These are phyloP conservation scores for Lasioglossum albipes DNA, from an alignment of 1,140 invertebrate species.

Conservation along the genomic window DNA sequence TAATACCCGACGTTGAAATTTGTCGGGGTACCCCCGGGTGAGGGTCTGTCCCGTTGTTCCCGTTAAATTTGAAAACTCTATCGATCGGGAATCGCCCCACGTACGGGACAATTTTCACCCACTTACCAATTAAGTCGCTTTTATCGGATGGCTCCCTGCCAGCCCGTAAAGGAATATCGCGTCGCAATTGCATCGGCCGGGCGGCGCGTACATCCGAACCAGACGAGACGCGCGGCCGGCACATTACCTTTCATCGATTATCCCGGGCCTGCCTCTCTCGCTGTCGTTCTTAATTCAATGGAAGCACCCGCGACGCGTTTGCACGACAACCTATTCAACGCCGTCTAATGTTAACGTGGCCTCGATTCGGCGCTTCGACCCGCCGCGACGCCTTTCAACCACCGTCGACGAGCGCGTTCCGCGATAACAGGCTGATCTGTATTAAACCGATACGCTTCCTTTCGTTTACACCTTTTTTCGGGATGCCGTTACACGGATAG, in stretches of 20 bases:
- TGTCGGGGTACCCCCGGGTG: not conserved
- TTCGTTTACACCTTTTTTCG: not conserved
- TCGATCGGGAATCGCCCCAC: slow-evolving; percentile 40
- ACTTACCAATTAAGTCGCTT: slow-evolving; percentile 55
- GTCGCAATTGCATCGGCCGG: slow-evolving; percentile 11
- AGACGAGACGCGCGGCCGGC: not conserved
- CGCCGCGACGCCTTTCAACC: not conserved
- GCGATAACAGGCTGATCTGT: not conserved
- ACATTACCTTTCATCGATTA: slow-evolving; percentile 16
- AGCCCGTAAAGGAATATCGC: slow-evolving; percentile 20
- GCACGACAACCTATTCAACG: slow-evolving; percentile 1
- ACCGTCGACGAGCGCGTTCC: not conserved
- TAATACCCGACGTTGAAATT: slow-evolving; percentile 14
- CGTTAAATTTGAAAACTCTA: slow-evolving; percentile 50
- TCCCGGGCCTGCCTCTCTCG: not conserved
- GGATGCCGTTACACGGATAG: not conserved
- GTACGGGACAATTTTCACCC: slow-evolving; percentile 55
- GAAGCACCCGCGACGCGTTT: not conserved
- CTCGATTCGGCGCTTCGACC: not conserved
- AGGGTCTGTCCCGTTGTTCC: not conserved
- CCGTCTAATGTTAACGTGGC: slow-evolving; percentile 3
- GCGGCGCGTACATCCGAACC: too few relatives aligned
- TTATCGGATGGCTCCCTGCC: slow-evolving; percentile 39
- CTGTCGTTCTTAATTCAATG: slow-evolving; percentile 25
- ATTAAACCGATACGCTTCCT: not conserved